Conservation (phyloP, 1,140 invertebrate genomes). For the Oncopeltus fasciatus region DNA sequence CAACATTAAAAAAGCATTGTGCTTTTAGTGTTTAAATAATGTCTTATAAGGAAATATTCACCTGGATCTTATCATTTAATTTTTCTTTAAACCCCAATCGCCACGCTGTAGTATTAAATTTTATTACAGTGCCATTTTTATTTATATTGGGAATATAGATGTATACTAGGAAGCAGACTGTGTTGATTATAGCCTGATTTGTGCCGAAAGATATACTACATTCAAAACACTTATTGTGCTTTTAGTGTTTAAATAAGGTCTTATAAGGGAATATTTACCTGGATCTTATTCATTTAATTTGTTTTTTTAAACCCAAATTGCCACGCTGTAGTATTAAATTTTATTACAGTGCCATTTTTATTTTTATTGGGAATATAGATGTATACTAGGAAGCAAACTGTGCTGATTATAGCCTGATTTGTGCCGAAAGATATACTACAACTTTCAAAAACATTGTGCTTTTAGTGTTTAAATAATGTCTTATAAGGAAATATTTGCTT, state of each 20-base stretch:
- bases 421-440: background rate
- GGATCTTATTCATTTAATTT: background rate
- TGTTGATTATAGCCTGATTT: background rate
- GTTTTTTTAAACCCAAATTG: background rate
- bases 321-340: background rate
- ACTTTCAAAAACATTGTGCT: background rate
- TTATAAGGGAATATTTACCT: too few species aligned
- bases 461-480: background rate
- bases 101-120: background rate
- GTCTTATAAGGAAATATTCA: background rate
- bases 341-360: background rate
- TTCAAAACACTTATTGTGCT: background rate
- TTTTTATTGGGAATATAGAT: background rate
- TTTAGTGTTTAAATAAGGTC: background rate
- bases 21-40: background rate
- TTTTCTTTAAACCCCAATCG: background rate
- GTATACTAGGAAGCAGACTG: background rate
- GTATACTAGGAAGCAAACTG: background rate
- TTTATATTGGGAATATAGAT: background rate
- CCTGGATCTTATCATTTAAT: background rate
- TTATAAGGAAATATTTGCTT: background rate
- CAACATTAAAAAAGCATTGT: background rate
- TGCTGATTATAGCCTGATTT: background rate
- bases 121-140: background rate
- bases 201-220: background rate